Conservation (phyloP, 2,888 invertebrate species). For the Erynnis tages region DNA sequence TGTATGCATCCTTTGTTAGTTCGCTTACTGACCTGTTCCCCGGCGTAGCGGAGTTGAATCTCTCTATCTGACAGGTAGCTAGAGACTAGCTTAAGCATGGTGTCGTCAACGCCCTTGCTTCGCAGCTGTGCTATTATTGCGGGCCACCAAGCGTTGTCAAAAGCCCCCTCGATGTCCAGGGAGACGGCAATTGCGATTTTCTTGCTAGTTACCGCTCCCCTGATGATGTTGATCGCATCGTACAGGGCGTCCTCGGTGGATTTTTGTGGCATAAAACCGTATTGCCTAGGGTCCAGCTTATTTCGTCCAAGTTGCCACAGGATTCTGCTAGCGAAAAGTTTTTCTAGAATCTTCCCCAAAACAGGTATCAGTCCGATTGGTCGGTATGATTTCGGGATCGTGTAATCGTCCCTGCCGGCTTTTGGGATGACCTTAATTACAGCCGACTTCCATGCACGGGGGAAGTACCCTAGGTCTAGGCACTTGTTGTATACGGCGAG, state of each 20-base stretch:
- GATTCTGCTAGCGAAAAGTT: constrained; percentile 23
- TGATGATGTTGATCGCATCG: constrained; percentile 12
- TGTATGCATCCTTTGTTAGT: constrained; percentile 33
- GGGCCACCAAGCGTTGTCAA: constrained; percentile 34
- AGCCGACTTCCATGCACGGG: constrained; percentile 27
- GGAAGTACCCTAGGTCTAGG: constrained; percentile 22
- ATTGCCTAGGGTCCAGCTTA: constrained; percentile 23
- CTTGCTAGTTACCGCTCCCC: neutral
- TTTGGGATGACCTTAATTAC: constrained; percentile 9
- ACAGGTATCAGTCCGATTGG: constrained; percentile 30
- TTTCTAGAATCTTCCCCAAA: constrained; percentile 30
- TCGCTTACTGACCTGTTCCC: neutral
- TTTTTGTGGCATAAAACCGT: constrained; percentile 31
- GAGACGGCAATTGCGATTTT: constrained; percentile 24
- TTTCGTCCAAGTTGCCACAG: constrained; percentile 12
- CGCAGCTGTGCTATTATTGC: constrained; percentile 10
- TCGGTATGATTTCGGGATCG: constrained; percentile 23
- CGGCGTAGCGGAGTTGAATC: constrained; percentile 25
- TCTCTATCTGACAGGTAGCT: constrained; percentile 26
- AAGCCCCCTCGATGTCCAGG: constrained; percentile 34
- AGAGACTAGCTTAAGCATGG: constrained; percentile 5
- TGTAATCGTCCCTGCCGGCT: constrained; percentile 19
- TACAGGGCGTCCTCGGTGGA: constrained; percentile 30
- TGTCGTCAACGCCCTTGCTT: neutral
- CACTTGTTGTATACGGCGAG: constrained; percentile 28